Evolutionary conservation across 2,888 invertebrate species (phyloP), one percentile per base, ranked within the genome.

Genomic region (Disparrhopalites patrizii): DNA sequence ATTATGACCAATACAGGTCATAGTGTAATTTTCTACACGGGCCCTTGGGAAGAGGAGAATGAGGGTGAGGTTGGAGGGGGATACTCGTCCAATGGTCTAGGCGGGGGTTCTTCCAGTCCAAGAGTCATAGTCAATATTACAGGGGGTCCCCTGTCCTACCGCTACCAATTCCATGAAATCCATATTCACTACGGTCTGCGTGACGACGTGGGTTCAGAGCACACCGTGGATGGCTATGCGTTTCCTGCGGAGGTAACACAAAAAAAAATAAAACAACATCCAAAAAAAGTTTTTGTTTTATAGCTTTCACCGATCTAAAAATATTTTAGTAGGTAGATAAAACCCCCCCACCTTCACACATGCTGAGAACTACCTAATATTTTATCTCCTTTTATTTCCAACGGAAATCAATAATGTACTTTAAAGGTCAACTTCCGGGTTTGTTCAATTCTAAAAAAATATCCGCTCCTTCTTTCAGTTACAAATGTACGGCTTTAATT

Each of bases 401-500:
- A n/a, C n/a, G n/a, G n/a, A n/a, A n/a, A n/a, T n/a, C n/a, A n/a
- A n/a, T n/a, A n/a, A n/a, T n/a, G n/a, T n/a, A n/a, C n/a, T n/a
- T n/a, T n/a, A n/a, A n/a, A n/a, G n/a, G n/a, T n/a, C n/a, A n/a
- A n/a, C n/a, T n/a, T n/a, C n/a, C n/a, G n/a, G n/a, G n/a, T n/a
- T n/a, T n/a, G n/a, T n/a, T n/a, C n/a, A n/a, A n/a, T n/a, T n/a
- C n/a, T n/a, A n/a, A n/a, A n/a, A n/a, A n/a, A n/a, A n/a, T n/a
- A n/a, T n/a, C n/a, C n/a, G n/a, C 20, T 67, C 52, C 68, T 64
- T 81, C 79, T 86, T 87, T 74, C 87, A 97, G 96, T 89, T 97
- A 79, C 97, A 98, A 85, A 90, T 97, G 83, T 92, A 95, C 82
- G 97, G 96, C 77, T 98, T 93, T 85, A 98, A 98, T 83, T 91